Percentiles rank a stretch among this genome's conserved stretches.
Conservation (phyloP, 2,113 vertebrate genomes). For the Oncorhynchus mykiss region DNA sequence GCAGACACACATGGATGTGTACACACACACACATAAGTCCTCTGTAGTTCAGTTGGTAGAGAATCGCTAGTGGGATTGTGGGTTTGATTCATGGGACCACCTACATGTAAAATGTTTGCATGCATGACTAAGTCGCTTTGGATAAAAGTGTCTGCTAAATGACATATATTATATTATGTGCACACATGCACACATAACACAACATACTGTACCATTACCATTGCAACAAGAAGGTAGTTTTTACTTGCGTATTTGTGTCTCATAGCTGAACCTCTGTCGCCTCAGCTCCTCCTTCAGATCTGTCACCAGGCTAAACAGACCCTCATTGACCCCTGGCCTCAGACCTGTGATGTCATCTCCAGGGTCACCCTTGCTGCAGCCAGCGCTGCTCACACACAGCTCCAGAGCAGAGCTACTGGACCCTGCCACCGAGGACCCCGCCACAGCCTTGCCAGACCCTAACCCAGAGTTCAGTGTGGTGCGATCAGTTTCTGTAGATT, state of each 20-base stretch:
- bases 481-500: slow-evolving; percentile 70
- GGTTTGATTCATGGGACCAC: no score
- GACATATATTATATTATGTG: neutral
- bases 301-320: slow-evolving; percentile 70
- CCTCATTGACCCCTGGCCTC: slow-evolving; percentile 43
- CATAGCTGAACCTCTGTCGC: slow-evolving; percentile 83
- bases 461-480: slow-evolving; percentile 64
- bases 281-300: slow-evolving; percentile 86
- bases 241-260: slow-evolving; percentile 85
- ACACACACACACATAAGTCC: no score
- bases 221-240: neutral
- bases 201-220: no score
- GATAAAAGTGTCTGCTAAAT: no score
- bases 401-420: slow-evolving; percentile 65
- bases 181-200: no score
- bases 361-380: slow-evolving; percentile 66
- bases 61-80: no score
- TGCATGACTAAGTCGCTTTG: no score
- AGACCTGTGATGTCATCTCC: slow-evolving; percentile 50
- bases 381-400: slow-evolving; percentile 59
- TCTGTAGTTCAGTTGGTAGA: no score
- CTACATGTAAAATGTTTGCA: no score
- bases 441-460: slow-evolving; percentile 40
- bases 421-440: slow-evolving; percentile 57
- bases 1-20: neutral